Percentiles rank a stretch among this genome's conserved stretches.
phyloP scores from a whole-genome alignment of 2,888 invertebrate species.

The Mechanitis messenoides region DNA sequence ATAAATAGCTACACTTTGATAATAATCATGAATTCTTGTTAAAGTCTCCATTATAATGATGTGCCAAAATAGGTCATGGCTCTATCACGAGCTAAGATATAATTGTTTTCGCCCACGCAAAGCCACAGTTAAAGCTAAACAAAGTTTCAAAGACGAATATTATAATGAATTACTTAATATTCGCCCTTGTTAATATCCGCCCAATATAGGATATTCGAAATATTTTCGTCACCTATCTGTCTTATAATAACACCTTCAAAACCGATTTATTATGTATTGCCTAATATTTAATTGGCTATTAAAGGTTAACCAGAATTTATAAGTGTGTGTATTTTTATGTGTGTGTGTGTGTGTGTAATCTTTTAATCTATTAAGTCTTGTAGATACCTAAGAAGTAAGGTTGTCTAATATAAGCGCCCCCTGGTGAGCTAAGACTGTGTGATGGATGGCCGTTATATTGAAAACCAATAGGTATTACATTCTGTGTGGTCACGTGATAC shows the following conservation, averaged over 20 bases:
- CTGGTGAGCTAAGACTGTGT: slow-evolving; percentile 63
- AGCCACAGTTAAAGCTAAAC: too few species aligned
- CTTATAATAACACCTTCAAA: slow-evolving; percentile 21
- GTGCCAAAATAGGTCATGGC: too few species aligned
- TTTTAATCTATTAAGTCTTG: slow-evolving; percentile 12
- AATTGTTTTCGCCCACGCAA: too few species aligned
- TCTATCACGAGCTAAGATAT: too few species aligned
- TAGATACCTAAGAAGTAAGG: slow-evolving; percentile 34
- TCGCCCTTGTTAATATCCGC: slow-evolving; percentile 21
- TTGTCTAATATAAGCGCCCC: slow-evolving; percentile 74
- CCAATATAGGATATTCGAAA: slow-evolving; percentile 17
- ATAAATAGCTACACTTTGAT: too few species aligned
- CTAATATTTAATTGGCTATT: slow-evolving; percentile 20
- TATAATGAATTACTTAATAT: slow-evolving; percentile 12
- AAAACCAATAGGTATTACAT: slow-evolving; percentile 65
- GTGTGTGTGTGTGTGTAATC: slow-evolving; percentile 4
- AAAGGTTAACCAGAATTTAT: slow-evolving; percentile 21
- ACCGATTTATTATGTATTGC: slow-evolving; percentile 20
- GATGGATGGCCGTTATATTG: slow-evolving; percentile 73
- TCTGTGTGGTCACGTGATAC: slow-evolving; percentile 60
- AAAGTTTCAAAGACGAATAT: too few species aligned
- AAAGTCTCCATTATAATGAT: too few species aligned
- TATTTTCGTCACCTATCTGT: slow-evolving; percentile 11
- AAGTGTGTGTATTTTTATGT: not conserved
- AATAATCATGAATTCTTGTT: too few species aligned